Base-by-base conservation (phyloP, 1,140 invertebrate genomes). In the Oryzaephilus surinamensis region DNA sequence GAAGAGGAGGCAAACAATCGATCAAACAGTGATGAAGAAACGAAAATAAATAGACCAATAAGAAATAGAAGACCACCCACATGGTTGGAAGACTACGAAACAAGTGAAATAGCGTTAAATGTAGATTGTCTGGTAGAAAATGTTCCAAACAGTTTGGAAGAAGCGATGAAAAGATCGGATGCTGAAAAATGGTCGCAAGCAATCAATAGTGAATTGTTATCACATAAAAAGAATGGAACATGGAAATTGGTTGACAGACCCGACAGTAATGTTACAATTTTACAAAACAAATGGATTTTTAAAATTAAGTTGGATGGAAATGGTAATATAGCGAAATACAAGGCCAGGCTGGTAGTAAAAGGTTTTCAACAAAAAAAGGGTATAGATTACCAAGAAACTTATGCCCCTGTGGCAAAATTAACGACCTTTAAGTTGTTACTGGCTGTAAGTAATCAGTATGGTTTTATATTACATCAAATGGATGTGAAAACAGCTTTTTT, bases 341-440 rank as follows among this genome's bases (percentile, higher is more conserved):
- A 64, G 41, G 61, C 66, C 15, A 34, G 61, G 13, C 49, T 64
- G 31, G 59, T 65, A 12, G 62, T 48, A 13, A 54, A 50, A 45
- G 61, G 61, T 4, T 64, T 44, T 43, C 28, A 32, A 6, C 54
- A 60, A 41, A 45, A 44, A 36, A 27, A 48, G 20, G 55, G 51
- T 12, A 41, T 61, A n/a, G 57, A 64, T 45, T 63, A 53, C 44
- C 10, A 50, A 14, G 58, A 63, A 43, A 58, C 51, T 6, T 61
- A 48, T 52, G 32, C 60, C 20, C 57, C 63, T 6, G 55, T 63
- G 19, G 46, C 52, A 36, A 41, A 45, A 45, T 47, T 55, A 32
- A 35, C 51, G 10, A 55, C 53, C 0, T 48, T 63, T 26, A 35
- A 60, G 28, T 40, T 55, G 16, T 19, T 60, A 4, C 34, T 50